phyloP scores from a whole-genome alignment of 2,888 invertebrate genomes.

The Platycheirus albimanus region DNA sequence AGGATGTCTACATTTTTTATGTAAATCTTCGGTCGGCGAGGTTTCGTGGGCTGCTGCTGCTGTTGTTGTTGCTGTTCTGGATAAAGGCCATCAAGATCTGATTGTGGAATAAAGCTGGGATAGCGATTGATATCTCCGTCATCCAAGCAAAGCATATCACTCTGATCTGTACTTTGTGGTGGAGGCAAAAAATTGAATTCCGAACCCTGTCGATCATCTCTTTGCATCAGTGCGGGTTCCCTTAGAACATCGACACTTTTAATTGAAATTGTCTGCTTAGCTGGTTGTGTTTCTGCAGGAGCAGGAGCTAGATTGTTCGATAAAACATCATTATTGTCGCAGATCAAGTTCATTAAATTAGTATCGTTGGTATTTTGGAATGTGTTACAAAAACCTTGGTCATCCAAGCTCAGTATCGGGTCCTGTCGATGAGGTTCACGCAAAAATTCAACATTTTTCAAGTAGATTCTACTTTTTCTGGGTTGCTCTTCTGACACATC shows the following conservation, averaged over 20 bases:
- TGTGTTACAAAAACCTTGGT: constrained; percentile 37
- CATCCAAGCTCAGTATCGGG: constrained; percentile 31
- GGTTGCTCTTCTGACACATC: constrained; percentile 50
- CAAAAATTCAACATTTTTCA: constrained; percentile 81
- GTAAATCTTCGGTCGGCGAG: constrained; percentile 81
- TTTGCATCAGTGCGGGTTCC: constrained; percentile 79
- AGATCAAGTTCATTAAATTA: constrained; percentile 68
- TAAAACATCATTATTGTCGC: constrained; percentile 43
- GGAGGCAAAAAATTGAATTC: constrained; percentile 55
- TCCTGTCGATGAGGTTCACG: constrained; percentile 78
- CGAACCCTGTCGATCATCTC: constrained; percentile 77
- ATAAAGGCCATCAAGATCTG: constrained; percentile 40
- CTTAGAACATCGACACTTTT: constrained; percentile 81
- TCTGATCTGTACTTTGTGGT: constrained; percentile 13
- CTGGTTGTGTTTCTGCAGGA: constrained; percentile 34
- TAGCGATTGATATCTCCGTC: constrained; percentile 43
- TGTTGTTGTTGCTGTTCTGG: neutral
- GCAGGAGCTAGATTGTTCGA: constrained; percentile 12
- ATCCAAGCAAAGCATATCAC: constrained; percentile 46
- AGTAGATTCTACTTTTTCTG: constrained; percentile 80
- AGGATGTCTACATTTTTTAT: constrained; percentile 82
- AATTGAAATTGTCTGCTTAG: constrained; percentile 81
- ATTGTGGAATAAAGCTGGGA: constrained; percentile 45
- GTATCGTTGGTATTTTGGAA: constrained; percentile 51
- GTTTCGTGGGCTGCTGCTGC: constrained; percentile 75